These are phyloP conservation scores for Rhegmatorhina hoffmannsi DNA, from an alignment of 2,113 vertebrate genomes.

Conservation along the genomic window DNA sequence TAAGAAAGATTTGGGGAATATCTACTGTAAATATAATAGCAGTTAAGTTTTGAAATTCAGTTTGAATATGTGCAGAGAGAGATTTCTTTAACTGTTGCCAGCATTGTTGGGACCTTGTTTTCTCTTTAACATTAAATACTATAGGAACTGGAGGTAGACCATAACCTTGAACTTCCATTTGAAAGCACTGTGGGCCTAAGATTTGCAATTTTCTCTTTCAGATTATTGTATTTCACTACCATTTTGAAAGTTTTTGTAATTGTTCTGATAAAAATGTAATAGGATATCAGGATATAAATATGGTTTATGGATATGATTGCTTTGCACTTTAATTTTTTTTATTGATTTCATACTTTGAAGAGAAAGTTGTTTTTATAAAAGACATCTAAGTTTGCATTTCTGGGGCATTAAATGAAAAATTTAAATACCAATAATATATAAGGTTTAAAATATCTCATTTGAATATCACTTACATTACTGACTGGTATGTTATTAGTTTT, in stretches of 20 bases:
- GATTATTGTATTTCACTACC: neutral
- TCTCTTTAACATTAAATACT: neutral
- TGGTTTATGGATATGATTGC: neutral
- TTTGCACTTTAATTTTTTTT: neutral
- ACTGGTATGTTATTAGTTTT: neutral
- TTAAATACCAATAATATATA: neutral
- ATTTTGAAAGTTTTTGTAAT: neutral
- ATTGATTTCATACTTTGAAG: neutral
- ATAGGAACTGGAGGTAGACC: neutral
- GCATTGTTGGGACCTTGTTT: neutral
- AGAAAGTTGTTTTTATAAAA: neutral
- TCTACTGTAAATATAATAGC: neutral
- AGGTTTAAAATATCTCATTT: constrained; percentile 18
- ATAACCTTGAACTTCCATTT: neutral
- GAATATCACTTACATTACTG: neutral
- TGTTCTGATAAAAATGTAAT: neutral
- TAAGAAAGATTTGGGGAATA: neutral
- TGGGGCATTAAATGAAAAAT: neutral
- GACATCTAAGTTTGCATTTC: neutral
- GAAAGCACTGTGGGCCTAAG: neutral
- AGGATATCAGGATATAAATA: neutral
- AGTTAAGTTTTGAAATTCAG: neutral
- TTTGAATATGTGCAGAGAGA: neutral
- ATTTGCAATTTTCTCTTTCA: neutral
- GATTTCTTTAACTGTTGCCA: neutral